A percentile compares a stretch with the other conserved stretches of the same genome.
phyloP scores from a whole-genome alignment of 1,140 invertebrate species.

The Tetragnatha versicolor region DNA sequence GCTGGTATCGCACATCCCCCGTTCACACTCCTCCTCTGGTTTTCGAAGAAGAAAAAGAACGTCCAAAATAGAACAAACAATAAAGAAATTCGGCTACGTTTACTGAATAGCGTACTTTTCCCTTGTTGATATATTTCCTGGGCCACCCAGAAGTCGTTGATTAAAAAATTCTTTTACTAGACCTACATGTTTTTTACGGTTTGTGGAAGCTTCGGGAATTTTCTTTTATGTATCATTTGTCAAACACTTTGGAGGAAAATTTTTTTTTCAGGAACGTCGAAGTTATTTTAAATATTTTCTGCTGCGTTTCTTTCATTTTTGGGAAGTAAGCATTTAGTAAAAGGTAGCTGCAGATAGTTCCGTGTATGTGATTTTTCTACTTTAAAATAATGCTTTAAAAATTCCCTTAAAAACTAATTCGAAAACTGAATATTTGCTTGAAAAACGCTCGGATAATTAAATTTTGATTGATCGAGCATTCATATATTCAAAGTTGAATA shows the following conservation, averaged over 20 bases:
- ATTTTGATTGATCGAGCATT: too few species aligned
- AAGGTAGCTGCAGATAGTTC: too few species aligned
- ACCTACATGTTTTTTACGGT: neutral
- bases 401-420: too few species aligned
- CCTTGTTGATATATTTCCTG: constrained; percentile 7
- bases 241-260: neutral
- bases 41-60: neutral
- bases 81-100: neutral
- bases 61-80: neutral
- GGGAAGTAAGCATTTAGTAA: neutral
- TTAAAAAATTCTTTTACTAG: constrained; percentile 35
- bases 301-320: too few species aligned
- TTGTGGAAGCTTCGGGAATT: too few species aligned
- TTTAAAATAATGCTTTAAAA: too few species aligned
- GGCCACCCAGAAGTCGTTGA: neutral
- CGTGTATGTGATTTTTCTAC: too few species aligned
- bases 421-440: too few species aligned
- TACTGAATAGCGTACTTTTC: constrained; percentile 1
- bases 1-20: neutral
- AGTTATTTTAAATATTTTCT: too few species aligned
- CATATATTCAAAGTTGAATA: too few species aligned
- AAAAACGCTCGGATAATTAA: too few species aligned
- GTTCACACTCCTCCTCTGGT: neutral
- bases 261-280: too few species aligned
- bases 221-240: neutral